Evolutionary conservation across 2,888 invertebrate species (phyloP).

Genomic region (Plebejus argus): DNA sequence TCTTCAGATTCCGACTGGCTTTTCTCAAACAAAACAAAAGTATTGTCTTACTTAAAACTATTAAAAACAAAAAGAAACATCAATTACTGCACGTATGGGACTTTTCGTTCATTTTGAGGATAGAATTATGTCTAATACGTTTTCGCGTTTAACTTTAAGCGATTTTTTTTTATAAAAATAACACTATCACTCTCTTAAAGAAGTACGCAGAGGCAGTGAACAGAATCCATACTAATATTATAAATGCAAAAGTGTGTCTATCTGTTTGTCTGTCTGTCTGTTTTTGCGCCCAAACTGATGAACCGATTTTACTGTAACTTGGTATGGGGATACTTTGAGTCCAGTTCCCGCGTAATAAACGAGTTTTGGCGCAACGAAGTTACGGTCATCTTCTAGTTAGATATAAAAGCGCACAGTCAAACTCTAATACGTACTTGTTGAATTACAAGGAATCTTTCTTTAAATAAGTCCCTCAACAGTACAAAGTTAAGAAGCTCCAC

Average conservation of each 20-base stretch:
- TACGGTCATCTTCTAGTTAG: too few species aligned
- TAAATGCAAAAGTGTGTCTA: too few species aligned
- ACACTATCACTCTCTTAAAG: background rate
- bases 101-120: slow-evolving; percentile 37
- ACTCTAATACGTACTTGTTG: background rate
- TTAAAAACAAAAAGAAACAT: slow-evolving; percentile 7
- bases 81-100: background rate
- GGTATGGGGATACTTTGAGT: too few species aligned
- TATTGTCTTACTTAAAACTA: slow-evolving; percentile 21
- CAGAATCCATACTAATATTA: too few species aligned
- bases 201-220: background rate
- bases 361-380: too few species aligned
- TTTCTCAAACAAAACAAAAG: slow-evolving; percentile 57
- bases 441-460: background rate
- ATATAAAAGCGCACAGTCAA: background rate
- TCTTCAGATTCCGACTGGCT: slow-evolving; percentile 63
- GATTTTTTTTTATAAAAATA: background rate
- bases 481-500: background rate
- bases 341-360: too few species aligned
- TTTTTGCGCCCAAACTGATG: too few species aligned
- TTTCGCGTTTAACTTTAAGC: background rate
- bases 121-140: background rate
- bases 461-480: background rate
- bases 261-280: too few species aligned
- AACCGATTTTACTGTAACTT: too few species aligned